Evolutionary conservation across 2,797 vertebrate genomes (phyloP).

Genomic region (Valencia hispanica): DNA sequence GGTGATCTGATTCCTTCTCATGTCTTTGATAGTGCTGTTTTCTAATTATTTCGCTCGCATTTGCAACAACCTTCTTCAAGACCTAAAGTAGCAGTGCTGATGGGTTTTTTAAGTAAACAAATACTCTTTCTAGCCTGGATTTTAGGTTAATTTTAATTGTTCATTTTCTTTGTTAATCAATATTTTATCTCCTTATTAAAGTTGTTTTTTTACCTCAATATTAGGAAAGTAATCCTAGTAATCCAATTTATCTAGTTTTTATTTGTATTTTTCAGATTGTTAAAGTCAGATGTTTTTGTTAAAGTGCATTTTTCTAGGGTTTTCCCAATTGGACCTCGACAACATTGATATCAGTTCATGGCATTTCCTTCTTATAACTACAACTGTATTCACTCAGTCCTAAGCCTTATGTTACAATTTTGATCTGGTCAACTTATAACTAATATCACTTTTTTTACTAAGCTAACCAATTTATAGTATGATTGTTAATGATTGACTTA

Average conservation of each 20-base stretch:
- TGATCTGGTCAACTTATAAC: neutral
- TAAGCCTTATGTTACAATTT: neutral
- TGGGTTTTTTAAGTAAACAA: neutral
- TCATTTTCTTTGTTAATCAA: too few relatives aligned
- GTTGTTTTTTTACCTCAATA: neutral
- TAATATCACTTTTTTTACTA: neutral
- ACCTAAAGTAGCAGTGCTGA: neutral
- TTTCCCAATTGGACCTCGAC: neutral
- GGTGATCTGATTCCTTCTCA: neutral
- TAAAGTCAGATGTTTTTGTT: neutral
- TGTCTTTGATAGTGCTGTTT: neutral
- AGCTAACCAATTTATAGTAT: neutral
- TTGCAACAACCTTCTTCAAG: neutral
- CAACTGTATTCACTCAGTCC: neutral
- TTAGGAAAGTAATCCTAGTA: neutral
- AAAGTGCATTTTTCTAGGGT: neutral
- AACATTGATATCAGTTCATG: neutral
- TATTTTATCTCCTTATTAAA: too few relatives aligned
- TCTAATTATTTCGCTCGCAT: neutral
- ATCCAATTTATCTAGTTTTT: neutral
- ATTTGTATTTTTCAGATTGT: too few relatives aligned
- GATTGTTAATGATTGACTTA: neutral
- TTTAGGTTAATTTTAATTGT: neutral
- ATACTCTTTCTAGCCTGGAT: neutral
- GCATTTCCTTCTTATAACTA: neutral